Conservation (phyloP, 2,797 vertebrate genomes). For the Columba guinea region DNA sequence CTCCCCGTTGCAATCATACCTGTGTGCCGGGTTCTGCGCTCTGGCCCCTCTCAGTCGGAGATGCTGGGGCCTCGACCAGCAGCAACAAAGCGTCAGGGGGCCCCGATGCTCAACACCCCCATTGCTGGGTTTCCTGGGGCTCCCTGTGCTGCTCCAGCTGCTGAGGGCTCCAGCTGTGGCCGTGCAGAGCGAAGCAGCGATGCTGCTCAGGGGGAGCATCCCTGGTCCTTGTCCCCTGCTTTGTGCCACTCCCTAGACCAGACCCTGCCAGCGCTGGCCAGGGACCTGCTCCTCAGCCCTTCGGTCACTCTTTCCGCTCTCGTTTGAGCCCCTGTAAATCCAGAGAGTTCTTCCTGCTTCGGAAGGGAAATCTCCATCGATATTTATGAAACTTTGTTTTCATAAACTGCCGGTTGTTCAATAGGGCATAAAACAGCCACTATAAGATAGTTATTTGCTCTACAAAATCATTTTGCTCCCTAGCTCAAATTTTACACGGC, state of each 20-base stretch:
- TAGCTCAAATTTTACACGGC: constrained; percentile 60
- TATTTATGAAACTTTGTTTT: constrained; percentile 72
- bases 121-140: accelerated
- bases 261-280: neutral
- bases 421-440: constrained; percentile 72
- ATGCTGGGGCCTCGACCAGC: accelerated
- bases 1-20: accelerated
- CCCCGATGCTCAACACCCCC: neutral
- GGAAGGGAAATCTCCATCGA: neutral
- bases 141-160: neutral
- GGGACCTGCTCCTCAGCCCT: neutral
- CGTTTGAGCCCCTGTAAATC: neutral
- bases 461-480: constrained; percentile 68
- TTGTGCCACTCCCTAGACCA: neutral
- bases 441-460: constrained; percentile 71
- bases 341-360: neutral
- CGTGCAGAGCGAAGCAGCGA: accelerated
- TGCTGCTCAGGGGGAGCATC: neutral
- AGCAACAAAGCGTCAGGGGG: neutral
- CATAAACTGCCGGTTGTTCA: constrained; percentile 74
- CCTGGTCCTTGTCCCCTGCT: accelerated
- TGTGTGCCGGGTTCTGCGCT: accelerated
- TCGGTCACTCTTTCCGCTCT: neutral
- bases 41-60: accelerated
- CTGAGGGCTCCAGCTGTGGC: neutral